Conservation (phyloP, 2,113 vertebrate genomes). For the Silurus meridionalis region DNA sequence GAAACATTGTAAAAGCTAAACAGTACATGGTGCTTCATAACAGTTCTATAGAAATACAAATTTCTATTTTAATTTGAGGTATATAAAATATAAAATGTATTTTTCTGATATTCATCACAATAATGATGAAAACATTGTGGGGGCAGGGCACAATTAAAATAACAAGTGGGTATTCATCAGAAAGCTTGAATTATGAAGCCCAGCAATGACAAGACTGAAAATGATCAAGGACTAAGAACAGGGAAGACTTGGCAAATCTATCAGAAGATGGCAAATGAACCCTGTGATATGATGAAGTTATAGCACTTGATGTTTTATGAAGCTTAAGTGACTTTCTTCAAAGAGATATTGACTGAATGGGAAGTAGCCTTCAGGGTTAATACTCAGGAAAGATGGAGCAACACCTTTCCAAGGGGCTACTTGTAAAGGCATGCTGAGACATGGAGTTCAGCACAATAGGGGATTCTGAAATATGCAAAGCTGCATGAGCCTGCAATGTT, state of each 20-base stretch:
- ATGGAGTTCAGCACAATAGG: not conserved
- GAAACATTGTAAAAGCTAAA: no score
- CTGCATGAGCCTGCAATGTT: not conserved
- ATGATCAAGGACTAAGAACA: not conserved
- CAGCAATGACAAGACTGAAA: not conserved
- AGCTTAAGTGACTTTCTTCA: not conserved
- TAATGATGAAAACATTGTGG: no score
- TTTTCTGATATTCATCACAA: no score
- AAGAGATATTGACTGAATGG: not conserved
- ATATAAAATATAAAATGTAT: no score
- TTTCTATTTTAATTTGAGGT: no score
- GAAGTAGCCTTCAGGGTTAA: not conserved
- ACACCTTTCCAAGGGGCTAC: not conserved
- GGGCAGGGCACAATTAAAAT: no score
- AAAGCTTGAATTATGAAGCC: not conserved
- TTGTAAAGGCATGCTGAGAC: not conserved
- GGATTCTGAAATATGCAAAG: not conserved
- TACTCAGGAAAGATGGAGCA: not conserved
- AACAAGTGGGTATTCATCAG: not conserved
- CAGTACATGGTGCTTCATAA: no score
- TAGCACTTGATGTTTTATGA: not conserved
- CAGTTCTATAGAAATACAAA: no score
- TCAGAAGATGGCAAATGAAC: not conserved
- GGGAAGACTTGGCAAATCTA: not conserved
- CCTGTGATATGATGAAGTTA: not conserved